Base-by-base conservation (phyloP, 2,113 vertebrate species). In the Solea senegalensis region DNA sequence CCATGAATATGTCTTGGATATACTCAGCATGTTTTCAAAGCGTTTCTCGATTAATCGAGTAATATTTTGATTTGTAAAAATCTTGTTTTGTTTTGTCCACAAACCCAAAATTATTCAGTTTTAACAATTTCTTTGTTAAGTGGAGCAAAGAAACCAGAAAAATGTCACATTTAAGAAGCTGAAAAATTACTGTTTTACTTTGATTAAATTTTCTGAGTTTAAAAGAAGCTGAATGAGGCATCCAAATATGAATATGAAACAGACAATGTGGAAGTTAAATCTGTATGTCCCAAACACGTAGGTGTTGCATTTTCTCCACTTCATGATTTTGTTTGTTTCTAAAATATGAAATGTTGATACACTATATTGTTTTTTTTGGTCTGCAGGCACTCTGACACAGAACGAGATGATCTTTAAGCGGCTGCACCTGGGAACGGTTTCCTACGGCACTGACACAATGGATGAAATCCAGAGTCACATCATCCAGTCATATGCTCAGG, bases 331-430 rank as follows among this genome's bases (percentile, higher is more conserved):
- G 7, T 53, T 44, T 11, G 6, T 34, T 34, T 34, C 34, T 34
- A 34, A 34, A 34, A 6, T 34, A 6, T 34, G 34, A 34, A 34
- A 34, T 34, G 34, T 34, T 34, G 34, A 34, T 34, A 34, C 5
- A 26, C 21, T 52, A 13, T 45, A 45, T 45, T 5, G 0, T 58
- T 7, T 2, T 74, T 11, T 46, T 78, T 10, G 82, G n/a, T 86
- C 84, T 87, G 8, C 88, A 99, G 97, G 98, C 21, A 99, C 98
- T 14, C 94, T 99, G 76, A 99, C 98, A 8, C 96, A 97, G 81
- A 99, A 99, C 15, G 97, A 98, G 84, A 99, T 99, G 97, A 87
- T 98, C 28, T 99, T 99, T 83, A 99, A 96, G 90, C 94, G 97
- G 16, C 96, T 99, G 45, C 98, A 99, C 71, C 91, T 99, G 52